These are phyloP conservation scores for Spermophilus dauricus DNA, from an alignment of 2,113 vertebrate species.

Conservation along the genomic window DNA sequence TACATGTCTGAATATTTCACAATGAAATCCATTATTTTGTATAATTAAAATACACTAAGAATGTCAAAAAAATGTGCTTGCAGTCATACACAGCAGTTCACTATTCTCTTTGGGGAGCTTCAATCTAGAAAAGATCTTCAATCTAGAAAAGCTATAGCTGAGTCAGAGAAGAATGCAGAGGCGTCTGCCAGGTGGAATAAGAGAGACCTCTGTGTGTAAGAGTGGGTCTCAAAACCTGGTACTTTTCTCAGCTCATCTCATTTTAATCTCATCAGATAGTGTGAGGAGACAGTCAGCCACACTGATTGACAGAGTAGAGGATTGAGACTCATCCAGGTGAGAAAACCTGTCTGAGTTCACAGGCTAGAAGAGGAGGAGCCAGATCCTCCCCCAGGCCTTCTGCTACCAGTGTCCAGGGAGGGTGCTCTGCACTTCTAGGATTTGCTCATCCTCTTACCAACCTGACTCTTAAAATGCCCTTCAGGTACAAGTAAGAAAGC, in stretches of 20 bases:
- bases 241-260: not conserved
- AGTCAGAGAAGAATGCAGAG: not conserved
- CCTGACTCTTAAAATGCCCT: not conserved
- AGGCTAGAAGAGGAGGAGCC: not conserved
- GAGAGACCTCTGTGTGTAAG: not conserved
- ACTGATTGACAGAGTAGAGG: not conserved
- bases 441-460: not conserved
- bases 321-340: not conserved
- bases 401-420: not conserved
- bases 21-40: not conserved
- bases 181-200: not conserved
- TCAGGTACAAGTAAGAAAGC: not conserved
- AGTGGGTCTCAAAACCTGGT: not conserved
- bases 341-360: not conserved
- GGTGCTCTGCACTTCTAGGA: not conserved
- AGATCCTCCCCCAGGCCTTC: not conserved
- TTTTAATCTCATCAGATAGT: not conserved
- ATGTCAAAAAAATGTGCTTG: not conserved
- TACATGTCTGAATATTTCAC: not conserved
- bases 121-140: not conserved
- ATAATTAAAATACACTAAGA: not conserved
- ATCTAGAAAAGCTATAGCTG: not conserved
- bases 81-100: not conserved
- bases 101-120: not conserved
- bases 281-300: not conserved